Evolutionary conservation across 2,113 vertebrate species (phyloP).

Genomic region (Rana temporaria): DNA sequence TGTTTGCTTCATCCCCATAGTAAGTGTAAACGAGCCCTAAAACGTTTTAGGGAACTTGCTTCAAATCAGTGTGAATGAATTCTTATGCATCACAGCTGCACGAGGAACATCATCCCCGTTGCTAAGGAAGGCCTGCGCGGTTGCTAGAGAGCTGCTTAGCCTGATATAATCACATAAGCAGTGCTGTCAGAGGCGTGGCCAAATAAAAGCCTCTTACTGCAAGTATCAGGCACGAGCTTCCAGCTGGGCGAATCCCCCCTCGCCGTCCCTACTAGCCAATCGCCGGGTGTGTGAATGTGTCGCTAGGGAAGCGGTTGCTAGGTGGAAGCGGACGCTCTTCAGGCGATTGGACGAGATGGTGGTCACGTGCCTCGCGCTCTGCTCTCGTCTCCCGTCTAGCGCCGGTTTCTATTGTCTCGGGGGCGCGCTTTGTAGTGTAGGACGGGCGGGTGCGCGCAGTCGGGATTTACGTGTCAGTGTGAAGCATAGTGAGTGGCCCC

Average conservation of each 20-base stretch:
- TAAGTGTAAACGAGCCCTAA: too few species aligned
- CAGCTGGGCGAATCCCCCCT: neutral
- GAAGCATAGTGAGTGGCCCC: neutral
- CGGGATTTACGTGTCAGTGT: neutral
- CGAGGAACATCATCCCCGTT: neutral
- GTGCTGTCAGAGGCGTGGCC: neutral
- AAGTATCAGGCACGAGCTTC: neutral
- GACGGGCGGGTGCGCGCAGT: slow-evolving; percentile 17
- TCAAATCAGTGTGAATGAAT: too few species aligned
- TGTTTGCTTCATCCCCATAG: too few species aligned
- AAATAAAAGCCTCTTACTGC: neutral
- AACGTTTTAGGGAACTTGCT: too few species aligned
- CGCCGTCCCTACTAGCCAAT: neutral
- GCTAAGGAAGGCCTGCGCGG: slow-evolving; percentile 29
- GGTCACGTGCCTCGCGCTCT: slow-evolving; percentile 9
- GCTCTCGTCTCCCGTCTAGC: neutral
- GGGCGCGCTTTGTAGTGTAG: neutral
- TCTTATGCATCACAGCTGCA: too few species aligned
- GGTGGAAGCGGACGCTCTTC: slow-evolving; percentile 15
- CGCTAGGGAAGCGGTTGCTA: slow-evolving; percentile 46
- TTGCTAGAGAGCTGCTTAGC: neutral
- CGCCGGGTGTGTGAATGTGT: neutral
- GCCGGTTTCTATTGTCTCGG: slow-evolving; percentile 48
- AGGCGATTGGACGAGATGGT: slow-evolving; percentile 11
- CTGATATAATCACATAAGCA: neutral